Evolutionary conservation across 1,140 invertebrate species (phyloP), one percentile per base, ranked within the genome.

Genomic region (Ceratina australensis): DNA sequence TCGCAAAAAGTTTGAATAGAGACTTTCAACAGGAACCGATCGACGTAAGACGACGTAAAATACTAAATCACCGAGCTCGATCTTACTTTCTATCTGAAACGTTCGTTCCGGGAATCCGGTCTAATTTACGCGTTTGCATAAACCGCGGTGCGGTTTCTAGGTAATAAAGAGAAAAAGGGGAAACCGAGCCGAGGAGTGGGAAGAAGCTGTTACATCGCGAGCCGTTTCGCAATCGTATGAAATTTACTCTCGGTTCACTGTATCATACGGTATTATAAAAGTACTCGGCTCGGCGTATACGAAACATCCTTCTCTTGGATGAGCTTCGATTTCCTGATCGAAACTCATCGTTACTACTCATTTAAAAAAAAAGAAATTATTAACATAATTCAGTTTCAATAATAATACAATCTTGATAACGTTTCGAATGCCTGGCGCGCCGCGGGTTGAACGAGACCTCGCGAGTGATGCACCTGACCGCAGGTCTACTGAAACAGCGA

Each of bases 401-500:
- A 42, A 42, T 42, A 42, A 33, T 33, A 33, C 28, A 33, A 42
- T 42, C 33, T 10, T 7, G 33, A 42, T 42, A 42, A 42, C 33
- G 10, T 42, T 42, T 28, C 61, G 33, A 42, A 42, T 42, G 33
- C 33, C 33, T 42, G 33, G 8, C 33, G 33, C 73, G 65, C 63
- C 56, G 66, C 67, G 78, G 78, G 78, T 73, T 81, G 60, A 59
- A 54, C 52, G 82, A 78, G 76, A 81, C 75, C 72, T 82, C 47
- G 59, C 75, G 78, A 85, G 65, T 78, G 71, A 90, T 89, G 90
- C 85, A 91, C 90, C 77, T 90, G 86, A 75, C 90, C 90, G 84
- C 89, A 90, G 69, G 87, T 81, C 76, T 91, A n/a, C 90, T 91
- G 89, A 12, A 91, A 90, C 89, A 90, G 78, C 85, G 26, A 74